Conservation (phyloP, 1,140 invertebrate genomes). For the Saccostrea glomerata region DNA sequence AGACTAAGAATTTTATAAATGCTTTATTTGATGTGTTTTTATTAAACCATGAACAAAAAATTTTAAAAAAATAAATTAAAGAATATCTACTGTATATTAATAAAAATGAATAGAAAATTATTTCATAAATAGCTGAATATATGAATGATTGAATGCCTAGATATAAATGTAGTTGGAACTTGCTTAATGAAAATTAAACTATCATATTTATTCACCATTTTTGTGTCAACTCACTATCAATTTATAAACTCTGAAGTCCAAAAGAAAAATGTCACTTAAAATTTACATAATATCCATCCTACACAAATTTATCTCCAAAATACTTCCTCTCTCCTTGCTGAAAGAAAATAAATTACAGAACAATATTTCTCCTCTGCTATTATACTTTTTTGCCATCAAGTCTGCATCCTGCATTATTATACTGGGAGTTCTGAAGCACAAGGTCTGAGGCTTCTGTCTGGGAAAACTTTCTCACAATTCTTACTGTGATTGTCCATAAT, state of each 20-base stretch:
- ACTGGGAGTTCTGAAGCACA: constrained; percentile 6
- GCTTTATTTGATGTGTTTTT: too few relatives aligned
- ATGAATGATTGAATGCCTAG: too few relatives aligned
- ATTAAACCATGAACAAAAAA: too few relatives aligned
- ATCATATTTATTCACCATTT: too few relatives aligned
- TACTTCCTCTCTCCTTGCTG: not conserved
- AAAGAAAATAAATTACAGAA: not conserved
- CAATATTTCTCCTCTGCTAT: constrained; percentile 14
- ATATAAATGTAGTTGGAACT: too few relatives aligned
- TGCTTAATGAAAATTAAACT: too few relatives aligned
- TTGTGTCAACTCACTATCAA: too few relatives aligned
- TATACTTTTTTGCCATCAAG: constrained; percentile 15
- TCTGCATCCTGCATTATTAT: constrained; percentile 33
- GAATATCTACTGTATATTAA: too few relatives aligned
- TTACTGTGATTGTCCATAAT: constrained; percentile 36
- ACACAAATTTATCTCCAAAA: not conserved
- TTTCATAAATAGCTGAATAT: too few relatives aligned
- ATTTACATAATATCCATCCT: not conserved
- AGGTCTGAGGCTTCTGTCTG: constrained; percentile 1
- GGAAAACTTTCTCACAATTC: constrained; percentile 34
- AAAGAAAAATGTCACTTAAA: not conserved
- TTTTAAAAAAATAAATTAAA: too few relatives aligned
- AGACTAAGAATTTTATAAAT: too few relatives aligned
- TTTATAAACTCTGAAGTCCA: not conserved
- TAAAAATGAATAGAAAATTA: too few relatives aligned